A percentile compares a stretch with the other conserved stretches of the same genome.
Evolutionary conservation across 1,140 invertebrate species (phyloP).

Genomic region (Lepidurus apus): DNA sequence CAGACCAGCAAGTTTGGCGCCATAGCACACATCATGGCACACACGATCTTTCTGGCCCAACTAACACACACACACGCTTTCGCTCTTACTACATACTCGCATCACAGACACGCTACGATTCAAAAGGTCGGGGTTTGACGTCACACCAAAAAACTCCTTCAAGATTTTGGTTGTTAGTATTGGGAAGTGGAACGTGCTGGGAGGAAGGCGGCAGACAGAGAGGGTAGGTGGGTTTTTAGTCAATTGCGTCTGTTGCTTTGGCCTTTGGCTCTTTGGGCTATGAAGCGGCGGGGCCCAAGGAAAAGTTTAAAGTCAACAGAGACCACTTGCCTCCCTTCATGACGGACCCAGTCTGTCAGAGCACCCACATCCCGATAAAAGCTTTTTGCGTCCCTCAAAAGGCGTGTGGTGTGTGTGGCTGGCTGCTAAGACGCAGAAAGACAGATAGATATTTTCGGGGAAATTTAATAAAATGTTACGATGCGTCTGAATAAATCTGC

Average conservation of each 20-base stretch:
- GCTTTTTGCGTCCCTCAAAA: not conserved
- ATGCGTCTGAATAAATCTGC: no score
- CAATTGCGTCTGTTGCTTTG: constrained; percentile 18
- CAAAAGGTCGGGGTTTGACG: constrained; percentile 5
- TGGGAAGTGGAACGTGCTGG: not conserved
- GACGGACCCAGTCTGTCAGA: constrained; percentile 1
- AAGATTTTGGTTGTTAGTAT: not conserved
- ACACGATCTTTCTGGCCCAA: not conserved
- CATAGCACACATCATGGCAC: not conserved
- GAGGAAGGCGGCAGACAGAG: not conserved
- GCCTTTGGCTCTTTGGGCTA: not conserved
- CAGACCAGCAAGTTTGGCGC: constrained; percentile 20
- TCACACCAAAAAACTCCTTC: not conserved
- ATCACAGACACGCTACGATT: constrained; percentile 1
- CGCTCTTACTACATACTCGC: not conserved
- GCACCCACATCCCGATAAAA: not conserved
- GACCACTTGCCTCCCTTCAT: constrained; percentile 16
- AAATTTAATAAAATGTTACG: no score
- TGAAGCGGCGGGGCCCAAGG: not conserved
- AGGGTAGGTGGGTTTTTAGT: not conserved
- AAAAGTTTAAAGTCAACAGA: constrained; percentile 18
- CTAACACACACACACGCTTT: not conserved
- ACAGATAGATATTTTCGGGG: not conserved
- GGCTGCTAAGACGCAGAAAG: not conserved
- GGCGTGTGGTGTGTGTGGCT: not conserved